A percentile compares a stretch with the other conserved stretches of the same genome.
These are phyloP conservation scores for Pristis pectinata DNA, from an alignment of 2,797 vertebrate genomes.

Conservation along the genomic window DNA sequence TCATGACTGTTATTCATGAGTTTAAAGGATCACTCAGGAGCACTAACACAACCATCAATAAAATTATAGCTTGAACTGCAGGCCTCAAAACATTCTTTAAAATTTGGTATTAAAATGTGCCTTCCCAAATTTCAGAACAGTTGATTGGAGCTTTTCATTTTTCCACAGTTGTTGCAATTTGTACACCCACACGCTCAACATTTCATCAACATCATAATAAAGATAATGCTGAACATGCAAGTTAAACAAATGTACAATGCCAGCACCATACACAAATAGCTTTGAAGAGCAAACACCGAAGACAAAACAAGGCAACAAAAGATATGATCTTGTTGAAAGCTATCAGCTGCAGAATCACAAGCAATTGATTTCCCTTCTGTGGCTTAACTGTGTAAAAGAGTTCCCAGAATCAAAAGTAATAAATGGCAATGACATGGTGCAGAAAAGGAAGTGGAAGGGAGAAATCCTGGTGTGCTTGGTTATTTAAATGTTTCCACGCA, in stretches of 20 bases:
- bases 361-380: too few species aligned
- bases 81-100: too few species aligned
- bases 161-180: neutral
- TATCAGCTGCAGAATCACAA: neutral
- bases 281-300: neutral
- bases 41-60: neutral
- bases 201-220: neutral
- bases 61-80: neutral
- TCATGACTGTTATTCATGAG: neutral
- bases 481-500: neutral
- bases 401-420: neutral
- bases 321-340: neutral
- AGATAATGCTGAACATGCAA: neutral
- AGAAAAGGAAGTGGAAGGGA: neutral
- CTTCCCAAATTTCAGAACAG: neutral
- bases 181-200: neutral
- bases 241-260: neutral
- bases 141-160: neutral
- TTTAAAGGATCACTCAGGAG: neutral
- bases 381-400: too few species aligned
- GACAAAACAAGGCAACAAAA: neutral
- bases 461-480: neutral
- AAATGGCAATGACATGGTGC: neutral
- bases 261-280: neutral
- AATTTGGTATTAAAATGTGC: neutral